Evolutionary conservation across 2,797 vertebrate species (phyloP), one percentile per base, ranked within the genome.

Genomic region (Sebastes vulpes): DNA sequence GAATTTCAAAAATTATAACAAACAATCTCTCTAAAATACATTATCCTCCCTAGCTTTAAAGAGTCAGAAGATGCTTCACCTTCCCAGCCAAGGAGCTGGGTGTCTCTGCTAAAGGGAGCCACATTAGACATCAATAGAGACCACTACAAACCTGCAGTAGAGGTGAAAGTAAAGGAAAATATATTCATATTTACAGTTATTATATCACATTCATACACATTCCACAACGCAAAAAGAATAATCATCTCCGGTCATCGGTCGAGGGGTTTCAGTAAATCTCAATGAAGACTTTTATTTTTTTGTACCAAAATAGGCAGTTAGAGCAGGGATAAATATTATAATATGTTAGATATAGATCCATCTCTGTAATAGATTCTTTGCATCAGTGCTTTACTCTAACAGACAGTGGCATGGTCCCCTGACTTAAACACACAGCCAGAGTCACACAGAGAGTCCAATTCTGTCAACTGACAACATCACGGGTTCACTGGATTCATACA

Each of bases 281-380:
- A 96, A 97, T 97, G 96, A 97, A 97, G 96, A 96, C 96, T 93
- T 96, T 96, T 97, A 97, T 91, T 91, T 69, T 98, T 92, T 98
- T 92, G 97, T 98, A 99, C 98, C 98, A 99, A 99, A 99, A 99
- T 99, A 99, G 97, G 98, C 98, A 99, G 97, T 98, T 94, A 97
- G 98, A 96, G 96, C 95, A 97, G 97, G 97, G 97, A 98, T 98
- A 98, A 98, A 98, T 98, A 98, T 92, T 89, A 93, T 86, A 91
- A 91, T 95, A 97, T 96, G 96, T 97, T 97, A 97, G 97, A 98
- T 93, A 93, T 93, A 94, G 86, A 91, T 90, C 86, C 88, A 98
- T 98, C 96, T 97, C 94, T 96, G 88, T 91, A 95, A 95, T 94
- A 93, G 88, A 93, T 94, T 97, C 96, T 96, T 96, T 97, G 96